Base-by-base conservation (phyloP, 2,888 invertebrate species). In the Euplagia quadripunctaria region DNA sequence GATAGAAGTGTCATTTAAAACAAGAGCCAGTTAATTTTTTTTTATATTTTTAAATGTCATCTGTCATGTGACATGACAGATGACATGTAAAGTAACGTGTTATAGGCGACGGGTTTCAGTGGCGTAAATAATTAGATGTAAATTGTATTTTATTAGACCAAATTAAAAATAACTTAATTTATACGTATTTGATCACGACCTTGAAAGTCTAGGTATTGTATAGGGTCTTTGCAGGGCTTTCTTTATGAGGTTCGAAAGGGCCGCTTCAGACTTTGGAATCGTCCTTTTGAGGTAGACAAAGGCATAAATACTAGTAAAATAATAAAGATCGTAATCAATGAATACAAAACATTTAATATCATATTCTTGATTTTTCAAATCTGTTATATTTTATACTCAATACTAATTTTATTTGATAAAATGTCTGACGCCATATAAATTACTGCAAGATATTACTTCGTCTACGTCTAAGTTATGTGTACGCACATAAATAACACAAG, bases 401-500 rank as follows among this genome's bases (percentile, higher is more conserved):
- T 31, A 31, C 31, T 31, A 31, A 31, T 31, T 31, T 31, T 31
- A 31, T 31, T 31, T 31, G 1, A 46, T 46, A 0, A 46, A 46
- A 46, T 46, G 43, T 46, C 8, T 46, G 43, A 9, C 43, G 9
- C 6, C 6, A 46, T 46, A 46, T 46, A 8, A 46, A 46, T 46
- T 46, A 46, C 7, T 55, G n/a, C 1, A n/a, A 8, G 4, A n/a
- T 31, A 41, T 41, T 31, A 41, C 16, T 68, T 42, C 42, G 12
- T 20, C 31, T 2, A 58, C 0, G 5, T n/a, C n/a, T 55, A 9
- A 74, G 81, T 83, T 81, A 81, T 63, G n/a, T 72, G 68, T 66
- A 77, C 72, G 63, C 61, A 70, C 75, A 74, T 64, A 79, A 81
- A 81, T 82, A 76, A 9, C 12, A n/a, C 52, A 17, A 79, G 75